Evolutionary conservation across 2,113 vertebrate species (phyloP), one percentile per base, ranked within the genome.

Genomic region (Platichthys flesus): DNA sequence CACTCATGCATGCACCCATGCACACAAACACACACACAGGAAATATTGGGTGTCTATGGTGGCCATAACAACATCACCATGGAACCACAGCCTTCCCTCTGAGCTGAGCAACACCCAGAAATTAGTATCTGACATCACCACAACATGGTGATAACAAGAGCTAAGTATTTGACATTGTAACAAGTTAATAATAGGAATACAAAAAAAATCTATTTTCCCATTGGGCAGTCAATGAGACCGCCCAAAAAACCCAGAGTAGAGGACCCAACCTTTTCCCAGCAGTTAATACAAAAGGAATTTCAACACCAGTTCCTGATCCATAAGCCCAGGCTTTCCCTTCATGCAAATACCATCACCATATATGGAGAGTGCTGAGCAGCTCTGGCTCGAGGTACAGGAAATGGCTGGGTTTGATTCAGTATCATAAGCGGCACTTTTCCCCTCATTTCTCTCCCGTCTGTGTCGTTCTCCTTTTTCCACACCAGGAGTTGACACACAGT

Each of bases 321-420:
- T 91, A 93, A 90, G 87, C 74, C 77, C 85, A 91, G 82, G 85
- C 89, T 90, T 89, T 90, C 82, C 91, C 88, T 89, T 86, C 93
- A 94, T 94, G 92, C 89, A 95, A 95, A 95, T 95, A 95, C 94
- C 94, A 93, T 95, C 60, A 76, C 95, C 95, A 94, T 95, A 95
- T 94, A 95, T 94, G 94, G 95, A 84, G 84, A 91, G 88, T 57
- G 71, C 87, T 83, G 87, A 90, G 87, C 84, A 71, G 86, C 90
- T 90, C 84, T 81, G 84, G 91, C 82, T 90, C 37, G 4, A 83
- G 71, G 82, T 82, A 86, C 92, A 94, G 94, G 94, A 95, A 95
- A 94, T 94, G 92, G 90, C 92, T 94, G 93, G 89, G 90, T 94
- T 94, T 94, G 92, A 94, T 93, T 94, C 93, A 92, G 90, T 89